Conservation (phyloP, 2,797 vertebrate species). For the Dendrocincla fuliginosa region DNA sequence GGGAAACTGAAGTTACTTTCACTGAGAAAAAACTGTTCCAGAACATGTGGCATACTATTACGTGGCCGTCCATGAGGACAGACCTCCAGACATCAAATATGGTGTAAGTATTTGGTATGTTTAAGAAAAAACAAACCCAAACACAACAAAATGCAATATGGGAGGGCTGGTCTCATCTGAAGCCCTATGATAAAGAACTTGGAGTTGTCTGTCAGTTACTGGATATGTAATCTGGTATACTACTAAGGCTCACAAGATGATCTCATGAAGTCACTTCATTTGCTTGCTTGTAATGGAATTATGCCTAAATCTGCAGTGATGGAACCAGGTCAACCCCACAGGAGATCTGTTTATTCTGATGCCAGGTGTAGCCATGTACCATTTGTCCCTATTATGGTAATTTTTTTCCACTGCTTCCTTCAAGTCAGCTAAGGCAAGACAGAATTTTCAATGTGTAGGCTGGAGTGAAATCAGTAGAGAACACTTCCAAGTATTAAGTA, state of each 20-base stretch:
- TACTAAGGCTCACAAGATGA: background rate
- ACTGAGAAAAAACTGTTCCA: background rate
- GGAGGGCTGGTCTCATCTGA: background rate
- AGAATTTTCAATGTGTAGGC: background rate
- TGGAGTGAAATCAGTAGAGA: background rate
- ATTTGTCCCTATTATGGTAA: background rate
- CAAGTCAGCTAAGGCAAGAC: background rate
- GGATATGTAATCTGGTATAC: background rate
- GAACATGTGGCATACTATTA: accelerated
- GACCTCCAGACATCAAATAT: background rate
- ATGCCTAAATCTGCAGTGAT: background rate
- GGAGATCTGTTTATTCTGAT: background rate
- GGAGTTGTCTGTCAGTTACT: background rate
- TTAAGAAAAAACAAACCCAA: background rate
- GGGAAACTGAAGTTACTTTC: background rate
- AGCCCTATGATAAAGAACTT: background rate
- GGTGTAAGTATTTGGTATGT: background rate
- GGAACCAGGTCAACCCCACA: constrained; percentile 13
- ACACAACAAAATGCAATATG: background rate
- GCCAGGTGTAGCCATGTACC: background rate
- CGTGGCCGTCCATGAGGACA: accelerated
- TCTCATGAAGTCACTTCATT: background rate
- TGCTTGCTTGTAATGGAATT: background rate
- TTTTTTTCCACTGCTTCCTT: background rate
- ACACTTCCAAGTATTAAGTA: background rate